Conservation (phyloP, 2,113 vertebrate species). For the Holacanthus passer region DNA sequence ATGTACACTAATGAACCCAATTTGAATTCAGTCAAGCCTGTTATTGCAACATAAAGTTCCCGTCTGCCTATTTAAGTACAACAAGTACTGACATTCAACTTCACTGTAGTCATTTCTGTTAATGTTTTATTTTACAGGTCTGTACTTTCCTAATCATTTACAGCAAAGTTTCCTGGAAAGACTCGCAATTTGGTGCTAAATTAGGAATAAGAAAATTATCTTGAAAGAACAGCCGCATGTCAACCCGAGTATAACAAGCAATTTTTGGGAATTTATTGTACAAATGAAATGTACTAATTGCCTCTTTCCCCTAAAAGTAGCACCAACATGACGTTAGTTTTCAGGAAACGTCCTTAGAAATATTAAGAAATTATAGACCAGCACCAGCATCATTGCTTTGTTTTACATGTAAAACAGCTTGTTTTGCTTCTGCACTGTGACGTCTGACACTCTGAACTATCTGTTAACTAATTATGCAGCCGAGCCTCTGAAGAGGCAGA, state of each 20-base stretch:
- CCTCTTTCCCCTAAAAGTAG: too few relatives aligned
- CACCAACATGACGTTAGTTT: too few relatives aligned
- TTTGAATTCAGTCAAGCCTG: not conserved
- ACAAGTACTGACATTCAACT: not conserved
- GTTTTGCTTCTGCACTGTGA: not conserved
- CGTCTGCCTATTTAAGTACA: too few relatives aligned
- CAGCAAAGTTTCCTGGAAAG: not conserved
- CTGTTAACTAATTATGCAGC: slow-evolving; percentile 15
- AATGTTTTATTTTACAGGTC: not conserved
- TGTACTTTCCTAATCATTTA: not conserved
- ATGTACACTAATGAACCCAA: not conserved
- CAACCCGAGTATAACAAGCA: too few relatives aligned
- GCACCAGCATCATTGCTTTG: not conserved
- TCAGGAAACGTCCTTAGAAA: not conserved
- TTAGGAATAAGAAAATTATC: not conserved
- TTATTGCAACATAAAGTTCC: not conserved
- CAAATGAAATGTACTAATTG: too few relatives aligned
- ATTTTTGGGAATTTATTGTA: too few relatives aligned
- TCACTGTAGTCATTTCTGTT: not conserved
- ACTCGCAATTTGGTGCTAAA: not conserved
- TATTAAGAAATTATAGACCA: not conserved
- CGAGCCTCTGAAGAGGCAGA: slow-evolving; percentile 32
- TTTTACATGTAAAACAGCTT: not conserved
- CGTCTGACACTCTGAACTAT: slow-evolving; percentile 6
- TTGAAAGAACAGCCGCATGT: too few relatives aligned